These are phyloP conservation scores for Erpetoichthys calabaricus DNA, from an alignment of 2,797 vertebrate genomes.

Conservation along the genomic window DNA sequence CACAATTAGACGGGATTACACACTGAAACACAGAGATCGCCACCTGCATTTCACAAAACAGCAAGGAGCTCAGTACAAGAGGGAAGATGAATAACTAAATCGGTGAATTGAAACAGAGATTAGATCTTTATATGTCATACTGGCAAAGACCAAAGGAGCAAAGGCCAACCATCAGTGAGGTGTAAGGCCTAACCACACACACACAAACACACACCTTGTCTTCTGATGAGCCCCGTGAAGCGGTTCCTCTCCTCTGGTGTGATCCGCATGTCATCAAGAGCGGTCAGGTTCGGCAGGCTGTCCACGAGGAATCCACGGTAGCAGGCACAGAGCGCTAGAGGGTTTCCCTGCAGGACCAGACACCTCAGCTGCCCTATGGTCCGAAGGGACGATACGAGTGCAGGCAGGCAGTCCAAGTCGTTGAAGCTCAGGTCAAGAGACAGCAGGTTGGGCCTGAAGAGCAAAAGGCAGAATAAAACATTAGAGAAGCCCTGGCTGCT, in stretches of 20 bases:
- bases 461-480: slow-evolving; percentile 1
- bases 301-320: slow-evolving; percentile 68
- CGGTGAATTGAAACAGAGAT: background rate
- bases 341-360: slow-evolving; percentile 68
- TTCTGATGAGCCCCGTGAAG: slow-evolving; percentile 41
- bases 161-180: background rate
- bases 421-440: slow-evolving; percentile 76
- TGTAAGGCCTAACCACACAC: background rate
- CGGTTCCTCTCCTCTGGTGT: slow-evolving; percentile 36
- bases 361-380: slow-evolving; percentile 44
- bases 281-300: slow-evolving; percentile 45
- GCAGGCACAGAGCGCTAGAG: slow-evolving; percentile 46
- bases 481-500: background rate
- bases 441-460: slow-evolving; percentile 60
- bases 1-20: too few relatives aligned
- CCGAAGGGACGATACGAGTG: slow-evolving; percentile 37
- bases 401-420: slow-evolving; percentile 43
- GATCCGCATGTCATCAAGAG: slow-evolving; percentile 51
- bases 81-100: background rate
- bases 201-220: slow-evolving; percentile 38
- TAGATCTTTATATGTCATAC: too few relatives aligned
- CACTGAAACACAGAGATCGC: too few relatives aligned
- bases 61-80: background rate
- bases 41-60: too few relatives aligned
- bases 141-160: background rate